Base-by-base conservation (phyloP, 2,888 invertebrate species). In the Adineta ricciae region DNA sequence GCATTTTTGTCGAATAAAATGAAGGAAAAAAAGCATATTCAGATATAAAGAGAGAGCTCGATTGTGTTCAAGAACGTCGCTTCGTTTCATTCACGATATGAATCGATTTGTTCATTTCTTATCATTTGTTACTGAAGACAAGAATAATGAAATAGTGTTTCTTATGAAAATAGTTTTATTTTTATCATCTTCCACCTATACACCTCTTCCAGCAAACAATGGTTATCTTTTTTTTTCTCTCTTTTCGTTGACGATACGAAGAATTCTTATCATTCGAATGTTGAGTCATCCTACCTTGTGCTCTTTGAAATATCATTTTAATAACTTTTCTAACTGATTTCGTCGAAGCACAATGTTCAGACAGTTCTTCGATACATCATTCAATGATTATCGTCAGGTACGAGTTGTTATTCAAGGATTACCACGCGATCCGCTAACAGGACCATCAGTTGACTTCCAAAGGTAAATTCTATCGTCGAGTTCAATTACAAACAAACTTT, bases 1-100 rank as follows among this genome's bases (percentile, higher is more conserved):
- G 64, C 64, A 64, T 16, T 64, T 64, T 32, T 46, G 64, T 64
- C 64, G 64, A 64, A 64, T 64, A 64, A 64, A 64, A 64, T 64
- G 64, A 64, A 27, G n/a, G n/a, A n/a, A 64, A 64, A 64, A 46
- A 46, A 46, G 11, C 46, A 46, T 46, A 46, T 46, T 46, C 11
- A 5, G 46, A 46, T 46, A 46, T 8, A 46, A 46, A 46, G 11
- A 46, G 11, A 46, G 11, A 11, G 11, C 46, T 46, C 5, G 11
- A 11, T 46, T 8, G 8, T 46, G 11, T n/a, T n/a, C n/a, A n/a
- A n/a, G n/a, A n/a, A n/a, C n/a, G n/a, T n/a, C n/a, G n/a, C n/a
- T n/a, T n/a, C n/a, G n/a, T n/a, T n/a, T n/a, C n/a, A n/a, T n/a
- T n/a, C n/a, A n/a, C n/a, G n/a, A n/a, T n/a, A n/a, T n/a, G n/a